Conservation (phyloP, 2,797 vertebrate genomes). For the Carduelis carduelis region DNA sequence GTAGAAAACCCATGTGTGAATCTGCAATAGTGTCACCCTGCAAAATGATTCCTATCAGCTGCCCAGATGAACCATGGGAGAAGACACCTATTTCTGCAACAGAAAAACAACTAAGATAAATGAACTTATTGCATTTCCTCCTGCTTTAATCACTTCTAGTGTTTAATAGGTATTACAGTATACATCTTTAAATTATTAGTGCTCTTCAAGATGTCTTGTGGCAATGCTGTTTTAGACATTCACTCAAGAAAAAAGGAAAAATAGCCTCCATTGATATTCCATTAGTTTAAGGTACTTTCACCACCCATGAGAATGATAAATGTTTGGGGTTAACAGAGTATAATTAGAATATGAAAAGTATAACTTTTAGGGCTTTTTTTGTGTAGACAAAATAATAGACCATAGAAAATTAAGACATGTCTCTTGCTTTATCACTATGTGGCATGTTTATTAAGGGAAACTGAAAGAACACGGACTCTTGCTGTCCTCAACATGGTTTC, state of each 20-base stretch:
- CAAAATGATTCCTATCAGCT: background rate
- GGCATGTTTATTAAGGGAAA: background rate
- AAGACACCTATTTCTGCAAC: background rate
- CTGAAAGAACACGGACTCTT: background rate
- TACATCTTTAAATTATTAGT: background rate
- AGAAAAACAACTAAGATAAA: background rate
- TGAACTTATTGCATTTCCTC: background rate
- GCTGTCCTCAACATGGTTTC: background rate
- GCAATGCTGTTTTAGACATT: background rate
- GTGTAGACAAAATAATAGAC: background rate
- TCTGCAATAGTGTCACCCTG: background rate
- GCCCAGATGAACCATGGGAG: background rate
- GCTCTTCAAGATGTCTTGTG: background rate
- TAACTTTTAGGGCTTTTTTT: background rate
- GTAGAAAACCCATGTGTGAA: background rate
- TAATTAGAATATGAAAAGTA: background rate
- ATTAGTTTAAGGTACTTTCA: background rate
- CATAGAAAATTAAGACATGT: background rate
- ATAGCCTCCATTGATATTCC: background rate
- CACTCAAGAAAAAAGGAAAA: background rate
- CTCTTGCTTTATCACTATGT: background rate
- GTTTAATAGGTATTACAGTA: background rate
- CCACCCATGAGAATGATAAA: background rate
- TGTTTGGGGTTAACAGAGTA: background rate
- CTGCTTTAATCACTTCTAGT: background rate